Evolutionary conservation across 2,113 vertebrate genomes (phyloP).

Genomic region (Heliornis fulica): DNA sequence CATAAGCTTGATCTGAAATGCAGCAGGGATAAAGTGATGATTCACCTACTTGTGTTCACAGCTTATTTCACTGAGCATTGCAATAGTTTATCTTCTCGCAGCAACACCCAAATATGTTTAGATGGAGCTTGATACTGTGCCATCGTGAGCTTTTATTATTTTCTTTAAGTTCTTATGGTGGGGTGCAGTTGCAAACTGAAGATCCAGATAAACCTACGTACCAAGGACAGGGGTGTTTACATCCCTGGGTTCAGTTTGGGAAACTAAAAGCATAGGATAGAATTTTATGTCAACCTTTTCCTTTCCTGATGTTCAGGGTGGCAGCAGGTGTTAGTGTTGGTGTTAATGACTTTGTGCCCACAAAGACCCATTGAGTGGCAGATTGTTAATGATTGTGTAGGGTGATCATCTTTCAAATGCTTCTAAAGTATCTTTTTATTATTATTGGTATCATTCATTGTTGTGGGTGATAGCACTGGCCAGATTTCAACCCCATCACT

Average conservation of each 20-base stretch:
- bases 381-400: conserved; percentile 29
- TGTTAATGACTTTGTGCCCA: conserved; percentile 6
- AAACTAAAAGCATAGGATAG: neutral
- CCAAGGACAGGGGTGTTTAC: neutral
- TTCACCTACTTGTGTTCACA: neutral
- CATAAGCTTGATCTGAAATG: neutral
- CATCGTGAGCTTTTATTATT: neutral
- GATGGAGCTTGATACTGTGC: neutral
- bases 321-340: neutral
- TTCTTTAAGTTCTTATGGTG: neutral
- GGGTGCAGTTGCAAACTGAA: neutral
- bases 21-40: neutral
- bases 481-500: neutral
- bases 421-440: conserved; percentile 14
- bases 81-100: neutral
- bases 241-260: neutral
- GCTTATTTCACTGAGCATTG: neutral
- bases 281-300: neutral
- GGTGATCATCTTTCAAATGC: conserved; percentile 7
- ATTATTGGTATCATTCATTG: neutral
- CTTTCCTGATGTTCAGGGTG: neutral
- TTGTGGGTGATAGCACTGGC: neutral
- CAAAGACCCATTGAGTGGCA: neutral
- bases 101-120: neutral
- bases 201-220: neutral